These are phyloP conservation scores for Chrysolina americana DNA, from an alignment of 2,888 invertebrate species.

Conservation along the genomic window DNA sequence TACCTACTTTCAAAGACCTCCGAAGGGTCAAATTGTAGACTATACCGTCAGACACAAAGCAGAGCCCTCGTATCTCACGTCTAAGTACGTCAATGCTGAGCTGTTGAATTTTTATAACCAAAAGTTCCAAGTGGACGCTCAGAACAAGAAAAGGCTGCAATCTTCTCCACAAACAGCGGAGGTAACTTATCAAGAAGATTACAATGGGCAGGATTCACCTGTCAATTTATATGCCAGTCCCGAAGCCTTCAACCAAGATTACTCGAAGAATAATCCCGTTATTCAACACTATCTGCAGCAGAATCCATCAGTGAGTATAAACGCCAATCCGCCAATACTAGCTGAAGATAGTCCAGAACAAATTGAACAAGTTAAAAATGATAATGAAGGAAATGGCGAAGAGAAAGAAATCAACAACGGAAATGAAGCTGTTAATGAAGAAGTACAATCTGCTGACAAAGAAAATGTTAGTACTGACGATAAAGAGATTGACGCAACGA, in stretches of 20 bases:
- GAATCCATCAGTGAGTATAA: not conserved
- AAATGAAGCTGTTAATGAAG: conserved; percentile 34
- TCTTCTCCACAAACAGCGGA: not conserved
- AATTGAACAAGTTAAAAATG: conserved; percentile 26
- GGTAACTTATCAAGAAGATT: conserved; percentile 2
- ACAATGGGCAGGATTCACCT: conserved; percentile 4
- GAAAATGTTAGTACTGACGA: not conserved
- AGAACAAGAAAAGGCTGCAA: conserved; percentile 35
- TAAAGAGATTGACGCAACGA: conserved; percentile 33
- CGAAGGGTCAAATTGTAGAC: conserved; percentile 11
- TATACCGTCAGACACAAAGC: conserved; percentile 24
- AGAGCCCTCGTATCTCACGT: conserved; percentile 41
- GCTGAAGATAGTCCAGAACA: conserved; percentile 6
- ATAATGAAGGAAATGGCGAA: conserved; percentile 31
- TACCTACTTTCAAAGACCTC: conserved; percentile 35
- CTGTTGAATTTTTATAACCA: conserved; percentile 58
- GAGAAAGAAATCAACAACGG: conserved; percentile 28
- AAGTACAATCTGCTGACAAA: conserved; percentile 8
- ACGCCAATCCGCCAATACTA: not conserved
- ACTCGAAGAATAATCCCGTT: not conserved
- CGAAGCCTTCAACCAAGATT: not conserved
- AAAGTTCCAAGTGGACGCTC: conserved; percentile 59
- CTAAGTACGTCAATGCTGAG: conserved; percentile 45
- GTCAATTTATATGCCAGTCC: conserved; percentile 1
- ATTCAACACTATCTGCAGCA: conserved; percentile 4